Percentiles rank a stretch among this genome's conserved stretches.
These are phyloP conservation scores for Capitulum mitella DNA, from an alignment of 2,888 invertebrate genomes.

Conservation along the genomic window DNA sequence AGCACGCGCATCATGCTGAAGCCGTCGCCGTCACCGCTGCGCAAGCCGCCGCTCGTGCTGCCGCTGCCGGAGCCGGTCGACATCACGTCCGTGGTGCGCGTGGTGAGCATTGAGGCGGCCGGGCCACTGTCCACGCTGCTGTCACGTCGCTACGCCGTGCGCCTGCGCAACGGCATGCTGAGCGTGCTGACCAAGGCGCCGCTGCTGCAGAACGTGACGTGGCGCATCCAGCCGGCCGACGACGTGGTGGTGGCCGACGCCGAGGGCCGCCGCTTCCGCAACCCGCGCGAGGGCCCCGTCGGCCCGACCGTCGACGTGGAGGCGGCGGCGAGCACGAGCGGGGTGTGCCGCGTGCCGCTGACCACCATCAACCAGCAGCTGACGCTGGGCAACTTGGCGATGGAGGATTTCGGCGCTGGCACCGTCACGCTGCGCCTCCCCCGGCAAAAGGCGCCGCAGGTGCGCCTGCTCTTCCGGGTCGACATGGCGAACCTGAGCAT, in stretches of 20 bases:
- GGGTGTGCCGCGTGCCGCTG: neutral
- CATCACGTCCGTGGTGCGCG: neutral
- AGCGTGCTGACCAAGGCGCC: neutral
- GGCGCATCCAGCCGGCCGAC: neutral
- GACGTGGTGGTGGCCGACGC: neutral
- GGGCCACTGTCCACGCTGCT: neutral
- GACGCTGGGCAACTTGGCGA: too few species aligned
- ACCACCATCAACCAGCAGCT: neutral
- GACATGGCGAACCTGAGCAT: neutral
- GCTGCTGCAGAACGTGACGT: neutral
- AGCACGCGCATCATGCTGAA: too few species aligned
- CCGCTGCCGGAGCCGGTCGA: neutral
- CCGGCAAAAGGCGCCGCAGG: too few species aligned
- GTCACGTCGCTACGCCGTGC: neutral
- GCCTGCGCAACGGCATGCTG: neutral
- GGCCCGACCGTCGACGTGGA: neutral
- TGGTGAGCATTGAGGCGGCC: neutral
- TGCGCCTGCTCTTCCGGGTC: neutral
- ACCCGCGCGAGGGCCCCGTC: neutral
- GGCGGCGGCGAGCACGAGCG: too few species aligned
- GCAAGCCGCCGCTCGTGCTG: neutral
- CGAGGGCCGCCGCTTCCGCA: neutral
- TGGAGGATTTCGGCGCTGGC: too few species aligned
- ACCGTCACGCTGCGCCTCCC: too few species aligned
- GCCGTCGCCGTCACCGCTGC: neutral